These are phyloP conservation scores for Tachuris rubrigastra DNA, from an alignment of 2,113 vertebrate genomes.

Conservation along the genomic window DNA sequence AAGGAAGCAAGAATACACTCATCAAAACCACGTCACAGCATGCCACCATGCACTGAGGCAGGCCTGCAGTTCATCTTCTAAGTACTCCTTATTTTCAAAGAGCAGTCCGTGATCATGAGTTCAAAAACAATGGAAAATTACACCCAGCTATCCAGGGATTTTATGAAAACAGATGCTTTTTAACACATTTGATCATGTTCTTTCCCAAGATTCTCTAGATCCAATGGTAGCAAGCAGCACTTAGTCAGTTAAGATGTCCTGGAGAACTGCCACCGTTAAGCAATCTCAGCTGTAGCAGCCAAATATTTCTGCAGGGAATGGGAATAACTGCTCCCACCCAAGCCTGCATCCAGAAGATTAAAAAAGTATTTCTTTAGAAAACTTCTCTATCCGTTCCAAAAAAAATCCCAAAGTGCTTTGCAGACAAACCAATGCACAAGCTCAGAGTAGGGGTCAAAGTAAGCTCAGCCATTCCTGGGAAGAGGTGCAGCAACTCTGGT, in stretches of 20 bases:
- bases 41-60: neutral
- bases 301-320: slow-evolving; percentile 45
- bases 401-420: slow-evolving; percentile 14
- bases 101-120: neutral
- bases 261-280: slow-evolving; percentile 56
- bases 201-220: neutral
- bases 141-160: slow-evolving; percentile 41
- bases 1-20: neutral
- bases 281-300: slow-evolving; percentile 42
- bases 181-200: slow-evolving; percentile 26
- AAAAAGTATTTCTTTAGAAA: slow-evolving; percentile 14
- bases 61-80: slow-evolving; percentile 17
- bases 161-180: slow-evolving; percentile 48
- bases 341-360: slow-evolving; percentile 26
- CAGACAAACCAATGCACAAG: neutral
- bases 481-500: neutral
- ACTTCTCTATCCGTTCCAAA: slow-evolving; percentile 6
- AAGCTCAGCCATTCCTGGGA: slow-evolving; percentile 30
- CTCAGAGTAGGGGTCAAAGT: slow-evolving; percentile 1
- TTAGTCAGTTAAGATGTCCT: slow-evolving; percentile 37
- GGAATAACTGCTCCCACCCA: slow-evolving; percentile 53
- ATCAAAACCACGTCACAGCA: slow-evolving; percentile 19
- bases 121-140: slow-evolving; percentile 60
- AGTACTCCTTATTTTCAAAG: neutral
- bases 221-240: slow-evolving; percentile 11